These are phyloP conservation scores for Agriopis aurantiaria DNA, from an alignment of 2,888 invertebrate species.

Conservation along the genomic window DNA sequence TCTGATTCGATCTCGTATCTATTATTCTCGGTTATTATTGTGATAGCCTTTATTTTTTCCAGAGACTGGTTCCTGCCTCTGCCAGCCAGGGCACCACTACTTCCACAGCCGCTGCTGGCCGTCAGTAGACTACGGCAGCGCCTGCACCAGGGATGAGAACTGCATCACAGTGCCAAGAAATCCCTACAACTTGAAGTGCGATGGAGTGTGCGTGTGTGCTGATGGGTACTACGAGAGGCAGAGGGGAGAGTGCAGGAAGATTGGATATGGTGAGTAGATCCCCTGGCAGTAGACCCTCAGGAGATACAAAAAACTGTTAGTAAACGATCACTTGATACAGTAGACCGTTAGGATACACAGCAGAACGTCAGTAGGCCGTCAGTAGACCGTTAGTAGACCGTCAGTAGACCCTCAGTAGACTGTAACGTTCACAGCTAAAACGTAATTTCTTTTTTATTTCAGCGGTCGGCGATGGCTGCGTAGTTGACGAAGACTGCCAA, in stretches of 20 bases:
- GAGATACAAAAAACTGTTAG: too few relatives aligned
- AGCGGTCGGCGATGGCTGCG: constrained; percentile 73
- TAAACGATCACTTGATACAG: too few relatives aligned
- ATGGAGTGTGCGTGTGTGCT: constrained; percentile 64
- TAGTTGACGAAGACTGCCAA: constrained; percentile 73
- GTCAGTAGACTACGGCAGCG: constrained; percentile 52
- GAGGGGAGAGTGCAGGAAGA: constrained; percentile 72
- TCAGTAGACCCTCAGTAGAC: not conserved
- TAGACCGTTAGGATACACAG: too few relatives aligned
- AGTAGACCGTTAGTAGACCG: not conserved
- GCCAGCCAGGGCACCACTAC: constrained; percentile 67
- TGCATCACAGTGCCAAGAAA: constrained; percentile 64
- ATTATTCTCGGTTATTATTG: too few relatives aligned
- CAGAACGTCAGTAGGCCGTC: not conserved
- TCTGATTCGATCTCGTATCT: too few relatives aligned
- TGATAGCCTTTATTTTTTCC: not conserved
- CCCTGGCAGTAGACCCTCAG: too few relatives aligned
- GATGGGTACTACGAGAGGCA: constrained; percentile 71
- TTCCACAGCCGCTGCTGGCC: constrained; percentile 75
- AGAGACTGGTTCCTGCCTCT: constrained; percentile 55
- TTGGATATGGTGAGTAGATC: constrained; percentile 59
- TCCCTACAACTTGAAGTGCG: constrained; percentile 67
- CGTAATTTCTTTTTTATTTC: constrained; percentile 20
- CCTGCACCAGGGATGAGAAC: constrained; percentile 65
- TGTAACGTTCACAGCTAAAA: not conserved